Percentiles rank a stretch among this genome's conserved stretches.
Evolutionary conservation across 2,113 vertebrate species (phyloP).

Genomic region (Poicephalus gulielmi): DNA sequence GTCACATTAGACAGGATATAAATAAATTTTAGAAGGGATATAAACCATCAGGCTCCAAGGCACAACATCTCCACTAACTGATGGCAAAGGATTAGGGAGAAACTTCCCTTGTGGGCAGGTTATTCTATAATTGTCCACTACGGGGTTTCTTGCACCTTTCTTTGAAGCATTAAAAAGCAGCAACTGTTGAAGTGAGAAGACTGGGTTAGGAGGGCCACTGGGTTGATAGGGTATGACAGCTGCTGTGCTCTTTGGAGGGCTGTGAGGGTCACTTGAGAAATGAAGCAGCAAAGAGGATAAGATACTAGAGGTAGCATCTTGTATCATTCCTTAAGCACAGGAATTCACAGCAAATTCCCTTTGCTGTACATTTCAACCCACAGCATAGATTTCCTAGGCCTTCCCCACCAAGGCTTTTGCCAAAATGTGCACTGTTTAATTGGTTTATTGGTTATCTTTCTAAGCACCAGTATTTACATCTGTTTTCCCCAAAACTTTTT

Average conservation of each 20-base stretch:
- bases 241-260: not conserved
- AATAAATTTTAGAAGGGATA: conserved; percentile 60
- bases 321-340: not conserved
- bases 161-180: not conserved
- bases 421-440: not conserved
- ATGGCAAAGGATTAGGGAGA: not conserved
- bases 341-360: not conserved
- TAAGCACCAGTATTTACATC: not conserved
- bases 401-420: not conserved
- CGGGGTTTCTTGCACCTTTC: conserved; percentile 25
- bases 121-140: conserved; percentile 47
- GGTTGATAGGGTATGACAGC: not conserved
- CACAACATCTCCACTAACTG: conserved; percentile 33
- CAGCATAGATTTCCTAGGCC: not conserved
- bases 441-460: not conserved
- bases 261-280: not conserved
- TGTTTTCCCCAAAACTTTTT: not conserved
- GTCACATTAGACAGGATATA: conserved; percentile 55
- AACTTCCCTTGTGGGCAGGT: conserved; percentile 36
- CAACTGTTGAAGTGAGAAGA: conserved; percentile 9
- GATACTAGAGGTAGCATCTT: not conserved
- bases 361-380: not conserved
- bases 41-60: conserved; percentile 46
- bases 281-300: not conserved
- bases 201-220: not conserved